Base-by-base conservation (phyloP, 1,140 invertebrate genomes). In the Megalopta genalis region DNA sequence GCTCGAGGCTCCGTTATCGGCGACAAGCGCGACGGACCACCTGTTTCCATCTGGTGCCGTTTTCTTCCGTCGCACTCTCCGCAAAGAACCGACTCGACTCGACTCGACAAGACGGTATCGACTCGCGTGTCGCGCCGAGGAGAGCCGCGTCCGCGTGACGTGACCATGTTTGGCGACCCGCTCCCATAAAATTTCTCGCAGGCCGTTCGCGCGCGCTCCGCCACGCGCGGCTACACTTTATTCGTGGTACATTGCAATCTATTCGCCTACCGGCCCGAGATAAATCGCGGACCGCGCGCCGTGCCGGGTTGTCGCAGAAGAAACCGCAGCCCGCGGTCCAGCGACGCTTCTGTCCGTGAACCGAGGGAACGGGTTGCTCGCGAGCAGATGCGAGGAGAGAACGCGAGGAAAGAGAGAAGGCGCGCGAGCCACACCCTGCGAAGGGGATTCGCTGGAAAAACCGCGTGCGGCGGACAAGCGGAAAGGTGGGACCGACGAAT, bases 141-240 rank as follows among this genome's bases (percentile, higher is more conserved):
- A 72, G 27, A 77, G 59, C 52, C 74, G 78, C 68, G 62, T 54
- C 49, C 78, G 70, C 64, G 85, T 88, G 81, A 84, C 64, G 85
- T 88, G 81, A 84, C 87, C 88, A 88, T 89, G 85, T 89, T 88
- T 85, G 87, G 87, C 73, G 85, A 88, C 83, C 62, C 81, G 86
- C 78, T 85, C 85, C 81, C 86, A 87, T 89, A 88, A 89, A 89
- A 87, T 79, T 82, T 83, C 59, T 71, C 80, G 73, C 71, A 59
- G n/a, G 27, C 72, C 67, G 52, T 14, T 57, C 32, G 32, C 81
- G 81, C 59, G 62, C 59, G 46, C 68, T 16, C 68, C n/a, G 12
- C 27, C 37, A 18, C 52, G 66, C 74, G n/a, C 46, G 9, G 18
- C 42, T 60, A 27, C 37, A 25, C 67, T 66, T 73, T 37, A 27